Evolutionary conservation across 2,113 vertebrate genomes (phyloP).

Genomic region (Tricholaema leucomelas): DNA sequence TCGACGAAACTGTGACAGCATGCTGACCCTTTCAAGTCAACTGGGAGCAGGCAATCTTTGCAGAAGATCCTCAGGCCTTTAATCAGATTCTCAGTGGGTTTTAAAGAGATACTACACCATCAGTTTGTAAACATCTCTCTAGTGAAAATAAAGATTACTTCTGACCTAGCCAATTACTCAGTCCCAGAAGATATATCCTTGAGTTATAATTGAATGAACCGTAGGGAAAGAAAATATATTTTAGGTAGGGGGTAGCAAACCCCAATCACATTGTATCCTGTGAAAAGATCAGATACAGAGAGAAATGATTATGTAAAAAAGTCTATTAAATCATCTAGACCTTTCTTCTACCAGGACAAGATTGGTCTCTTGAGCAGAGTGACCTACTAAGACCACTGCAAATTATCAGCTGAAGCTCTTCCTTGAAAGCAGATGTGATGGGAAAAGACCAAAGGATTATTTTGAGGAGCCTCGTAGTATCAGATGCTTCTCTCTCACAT

Average conservation of each 20-base stretch:
- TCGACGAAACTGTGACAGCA: slow-evolving; percentile 60
- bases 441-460: slow-evolving; percentile 23
- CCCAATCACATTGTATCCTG: slow-evolving; percentile 21
- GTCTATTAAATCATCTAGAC: slow-evolving; percentile 29
- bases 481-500: background rate
- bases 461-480: background rate
- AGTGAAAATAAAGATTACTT: slow-evolving; percentile 72
- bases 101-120: slow-evolving; percentile 65
- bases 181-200: slow-evolving; percentile 66
- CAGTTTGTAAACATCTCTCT: slow-evolving; percentile 69
- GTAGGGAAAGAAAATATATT: slow-evolving; percentile 46
- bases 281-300: background rate
- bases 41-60: slow-evolving; percentile 63
- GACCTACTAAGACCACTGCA: background rate
- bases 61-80: slow-evolving; percentile 69
- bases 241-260: slow-evolving; percentile 30
- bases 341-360: background rate
- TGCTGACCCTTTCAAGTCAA: slow-evolving; percentile 70
- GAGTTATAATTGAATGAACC: slow-evolving; percentile 62
- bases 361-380: slow-evolving; percentile 2
- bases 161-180: slow-evolving; percentile 69
- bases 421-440: background rate
- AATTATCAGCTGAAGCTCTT: slow-evolving; percentile 12
- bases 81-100: slow-evolving; percentile 73
- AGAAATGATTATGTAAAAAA: background rate